A percentile compares a stretch with the other conserved stretches of the same genome.
These are phyloP conservation scores for Cancer borealis DNA, from an alignment of 2,888 invertebrate species.

Conservation along the genomic window DNA sequence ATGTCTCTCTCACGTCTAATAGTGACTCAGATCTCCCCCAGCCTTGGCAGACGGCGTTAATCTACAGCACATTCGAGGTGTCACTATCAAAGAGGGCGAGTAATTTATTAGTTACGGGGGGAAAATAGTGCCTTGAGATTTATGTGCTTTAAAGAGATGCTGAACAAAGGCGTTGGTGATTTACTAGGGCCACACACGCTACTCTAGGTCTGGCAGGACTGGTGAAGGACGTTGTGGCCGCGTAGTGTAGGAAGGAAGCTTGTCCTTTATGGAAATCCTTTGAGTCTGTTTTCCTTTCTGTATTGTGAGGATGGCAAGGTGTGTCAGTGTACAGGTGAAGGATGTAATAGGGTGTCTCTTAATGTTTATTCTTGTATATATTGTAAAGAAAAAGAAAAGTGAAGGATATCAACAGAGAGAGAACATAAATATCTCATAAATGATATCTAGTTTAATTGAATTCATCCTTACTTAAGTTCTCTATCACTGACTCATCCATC, in stretches of 20 bases:
- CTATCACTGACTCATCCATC: not conserved
- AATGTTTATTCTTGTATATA: not conserved
- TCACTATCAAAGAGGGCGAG: constrained; percentile 25
- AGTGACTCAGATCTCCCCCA: not conserved
- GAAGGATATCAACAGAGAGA: constrained; percentile 12
- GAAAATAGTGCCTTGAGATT: not conserved
- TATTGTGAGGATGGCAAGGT: not conserved
- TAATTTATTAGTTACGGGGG: not conserved
- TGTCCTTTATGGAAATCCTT: not conserved
- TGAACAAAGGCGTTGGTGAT: constrained; percentile 22
- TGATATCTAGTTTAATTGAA: not conserved
- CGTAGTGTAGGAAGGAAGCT: too few relatives aligned
- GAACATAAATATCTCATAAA: not conserved
- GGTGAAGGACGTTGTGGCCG: not conserved
- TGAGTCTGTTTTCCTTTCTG: not conserved
- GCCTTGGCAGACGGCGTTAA: not conserved
- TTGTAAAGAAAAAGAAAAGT: not conserved
- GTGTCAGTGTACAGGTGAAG: not conserved
- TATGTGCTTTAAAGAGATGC: constrained; percentile 35
- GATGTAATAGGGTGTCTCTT: not conserved
- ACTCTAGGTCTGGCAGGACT: not conserved
- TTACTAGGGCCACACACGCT: not conserved
- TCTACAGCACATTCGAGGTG: not conserved
- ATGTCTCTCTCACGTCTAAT: constrained; percentile 26
- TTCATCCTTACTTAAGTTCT: not conserved